Evolutionary conservation across 2,888 invertebrate genomes (phyloP).

Genomic region (Prenolepis imparis): DNA sequence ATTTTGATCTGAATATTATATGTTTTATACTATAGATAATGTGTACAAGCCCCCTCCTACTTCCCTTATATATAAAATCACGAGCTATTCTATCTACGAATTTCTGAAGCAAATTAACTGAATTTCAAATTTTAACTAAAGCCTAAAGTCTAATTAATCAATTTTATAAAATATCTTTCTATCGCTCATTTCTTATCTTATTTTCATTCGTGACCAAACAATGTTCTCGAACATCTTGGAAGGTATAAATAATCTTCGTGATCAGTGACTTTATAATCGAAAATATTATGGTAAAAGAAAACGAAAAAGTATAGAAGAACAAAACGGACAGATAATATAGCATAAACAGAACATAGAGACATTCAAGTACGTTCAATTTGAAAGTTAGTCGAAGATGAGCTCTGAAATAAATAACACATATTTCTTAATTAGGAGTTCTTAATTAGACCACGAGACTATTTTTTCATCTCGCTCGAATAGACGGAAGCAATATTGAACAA

Average conservation of each 20-base stretch:
- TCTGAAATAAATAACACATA: not conserved
- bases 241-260: not conserved
- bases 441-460: not conserved
- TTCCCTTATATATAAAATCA: not conserved
- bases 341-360: not conserved
- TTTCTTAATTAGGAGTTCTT: not conserved
- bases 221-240: not conserved
- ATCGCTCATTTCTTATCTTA: not conserved
- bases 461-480: not conserved
- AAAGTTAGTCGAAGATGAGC: not conserved
- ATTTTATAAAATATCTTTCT: not conserved
- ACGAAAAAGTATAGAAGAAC: not conserved
- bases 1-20: not conserved
- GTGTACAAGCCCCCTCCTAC: not conserved
- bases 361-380: no score
- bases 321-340: not conserved
- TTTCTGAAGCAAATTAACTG: not conserved
- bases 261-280: not conserved
- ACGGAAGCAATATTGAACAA: not conserved
- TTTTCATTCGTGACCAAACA: not conserved
- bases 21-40: not conserved
- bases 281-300: not conserved
- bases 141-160: not conserved
- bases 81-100: not conserved
- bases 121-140: not conserved